Evolutionary conservation across 1,140 invertebrate species (phyloP).

Genomic region (Holcopasites calliopsidis): DNA sequence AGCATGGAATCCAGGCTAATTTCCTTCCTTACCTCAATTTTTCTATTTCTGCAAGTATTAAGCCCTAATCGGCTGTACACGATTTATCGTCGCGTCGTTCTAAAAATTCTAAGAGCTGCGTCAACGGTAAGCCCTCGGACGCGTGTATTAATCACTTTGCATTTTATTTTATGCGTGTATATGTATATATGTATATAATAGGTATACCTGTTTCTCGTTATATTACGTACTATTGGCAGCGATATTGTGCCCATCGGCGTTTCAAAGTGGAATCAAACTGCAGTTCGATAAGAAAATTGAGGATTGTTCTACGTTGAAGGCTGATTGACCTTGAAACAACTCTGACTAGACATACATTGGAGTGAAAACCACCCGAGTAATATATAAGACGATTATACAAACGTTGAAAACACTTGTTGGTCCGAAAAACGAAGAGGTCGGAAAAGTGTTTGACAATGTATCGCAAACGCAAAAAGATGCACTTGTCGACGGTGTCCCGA

Average conservation of each 20-base stretch:
- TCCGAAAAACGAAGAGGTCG: conserved; percentile 25
- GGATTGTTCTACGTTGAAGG: conserved; percentile 19
- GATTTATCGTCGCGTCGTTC: conserved; percentile 22
- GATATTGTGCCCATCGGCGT: conserved; percentile 52
- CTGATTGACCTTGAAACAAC: conserved; percentile 30
- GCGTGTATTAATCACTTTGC: not conserved
- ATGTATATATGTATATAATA: conserved; percentile 13
- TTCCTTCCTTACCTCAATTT: not conserved
- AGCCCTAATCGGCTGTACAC: not conserved
- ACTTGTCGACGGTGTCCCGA: conserved; percentile 28
- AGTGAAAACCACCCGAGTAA: conserved; percentile 10
- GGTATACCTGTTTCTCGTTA: not conserved
- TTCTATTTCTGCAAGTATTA: not conserved
- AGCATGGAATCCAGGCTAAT: conserved; percentile 16
- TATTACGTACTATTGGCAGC: conserved; percentile 43
- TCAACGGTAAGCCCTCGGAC: conserved; percentile 30
- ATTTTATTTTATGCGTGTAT: not conserved
- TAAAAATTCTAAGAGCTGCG: conserved; percentile 58
- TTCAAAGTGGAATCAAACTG: conserved; percentile 63
- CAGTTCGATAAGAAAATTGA: conserved; percentile 41
- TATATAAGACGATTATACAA: not conserved
- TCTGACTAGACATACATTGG: conserved; percentile 26
- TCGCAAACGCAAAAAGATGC: conserved; percentile 43
- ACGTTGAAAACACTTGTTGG: conserved; percentile 36
- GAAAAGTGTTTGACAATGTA: not conserved